These are phyloP conservation scores for Phengaris alcon DNA, from an alignment of 2,888 invertebrate species.

Conservation along the genomic window DNA sequence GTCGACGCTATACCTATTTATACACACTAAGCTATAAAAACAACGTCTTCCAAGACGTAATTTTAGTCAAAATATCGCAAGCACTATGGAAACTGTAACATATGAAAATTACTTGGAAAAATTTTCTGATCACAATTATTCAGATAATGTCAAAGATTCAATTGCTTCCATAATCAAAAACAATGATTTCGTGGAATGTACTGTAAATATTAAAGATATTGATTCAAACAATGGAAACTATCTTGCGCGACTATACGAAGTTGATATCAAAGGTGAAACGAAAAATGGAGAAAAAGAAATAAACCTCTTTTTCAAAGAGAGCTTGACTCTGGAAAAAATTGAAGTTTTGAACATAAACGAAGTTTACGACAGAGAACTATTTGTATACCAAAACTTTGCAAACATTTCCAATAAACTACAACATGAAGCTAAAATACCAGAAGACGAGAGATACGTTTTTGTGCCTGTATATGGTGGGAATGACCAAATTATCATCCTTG, in stretches of 20 bases:
- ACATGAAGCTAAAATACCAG: conserved; percentile 37
- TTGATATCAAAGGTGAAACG: conserved; percentile 17
- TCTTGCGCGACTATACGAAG: conserved; percentile 21
- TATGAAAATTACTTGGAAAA: not conserved
- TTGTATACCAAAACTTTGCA: conserved; percentile 46
- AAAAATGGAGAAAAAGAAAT: conserved; percentile 45
- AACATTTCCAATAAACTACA: conserved; percentile 41
- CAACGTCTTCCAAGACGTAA: not conserved
- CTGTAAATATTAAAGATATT: not conserved
- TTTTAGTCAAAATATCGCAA: not conserved
- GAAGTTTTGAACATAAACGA: conserved; percentile 40
- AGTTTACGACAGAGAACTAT: conserved; percentile 46
- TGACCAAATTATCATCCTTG: conserved; percentile 36
- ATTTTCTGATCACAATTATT: conserved; percentile 1
- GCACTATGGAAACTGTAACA: not conserved
- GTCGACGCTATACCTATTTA: not conserved
- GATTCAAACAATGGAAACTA: conserved; percentile 20
- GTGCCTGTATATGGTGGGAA: conserved; percentile 34
- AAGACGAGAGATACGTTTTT: conserved; percentile 34
- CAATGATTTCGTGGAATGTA: not conserved
- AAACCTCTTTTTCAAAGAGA: conserved; percentile 52
- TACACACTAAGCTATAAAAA: not conserved
- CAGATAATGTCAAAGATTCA: not conserved
- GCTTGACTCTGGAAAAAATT: conserved; percentile 39
- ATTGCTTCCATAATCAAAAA: conserved; percentile 3